A percentile compares a stretch with the other conserved stretches of the same genome.
phyloP scores from a whole-genome alignment of 1,140 invertebrate genomes.

The Zaprionus taronus region DNA sequence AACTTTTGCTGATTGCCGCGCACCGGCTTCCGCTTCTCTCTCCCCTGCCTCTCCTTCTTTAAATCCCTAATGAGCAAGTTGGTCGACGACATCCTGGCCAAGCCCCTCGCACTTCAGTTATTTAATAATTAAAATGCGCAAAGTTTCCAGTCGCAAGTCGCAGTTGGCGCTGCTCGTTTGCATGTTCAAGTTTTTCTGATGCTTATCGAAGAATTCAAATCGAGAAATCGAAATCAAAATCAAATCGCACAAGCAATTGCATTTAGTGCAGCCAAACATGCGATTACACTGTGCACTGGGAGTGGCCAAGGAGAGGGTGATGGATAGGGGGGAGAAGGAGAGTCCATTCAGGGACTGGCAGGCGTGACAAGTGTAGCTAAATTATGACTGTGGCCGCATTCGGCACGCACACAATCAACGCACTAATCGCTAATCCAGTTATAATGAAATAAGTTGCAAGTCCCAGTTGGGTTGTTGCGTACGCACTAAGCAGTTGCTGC shows the following conservation, averaged over 20 bases:
- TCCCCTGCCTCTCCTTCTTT: background rate
- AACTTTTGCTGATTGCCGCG: slow-evolving; percentile 67
- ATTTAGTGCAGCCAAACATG: slow-evolving; percentile 73
- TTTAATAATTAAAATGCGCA: slow-evolving; percentile 72
- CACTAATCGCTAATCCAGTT: slow-evolving; percentile 17
- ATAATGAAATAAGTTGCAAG: slow-evolving; percentile 13
- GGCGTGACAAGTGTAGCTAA: slow-evolving; percentile 38
- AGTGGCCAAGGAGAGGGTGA: too few relatives aligned
- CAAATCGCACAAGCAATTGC: slow-evolving; percentile 62
- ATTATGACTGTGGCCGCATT: slow-evolving; percentile 26
- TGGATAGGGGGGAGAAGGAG: background rate
- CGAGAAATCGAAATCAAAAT: slow-evolving; percentile 36
- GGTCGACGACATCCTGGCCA: slow-evolving; percentile 38
- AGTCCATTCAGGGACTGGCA: background rate
- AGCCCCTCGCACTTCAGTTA: slow-evolving; percentile 18
- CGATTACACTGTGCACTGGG: slow-evolving; percentile 35
- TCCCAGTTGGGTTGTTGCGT: background rate
- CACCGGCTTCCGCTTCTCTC: background rate
- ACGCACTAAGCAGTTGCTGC: background rate
- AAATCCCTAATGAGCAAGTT: slow-evolving; percentile 67
- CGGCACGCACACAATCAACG: slow-evolving; percentile 42
- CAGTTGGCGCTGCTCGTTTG: slow-evolving; percentile 50
- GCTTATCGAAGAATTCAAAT: slow-evolving; percentile 40
- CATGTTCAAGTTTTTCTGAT: slow-evolving; percentile 40
- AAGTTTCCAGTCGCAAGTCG: background rate